These are phyloP conservation scores for Cromileptes altivelis DNA, from an alignment of 2,113 vertebrate species.

Conservation along the genomic window DNA sequence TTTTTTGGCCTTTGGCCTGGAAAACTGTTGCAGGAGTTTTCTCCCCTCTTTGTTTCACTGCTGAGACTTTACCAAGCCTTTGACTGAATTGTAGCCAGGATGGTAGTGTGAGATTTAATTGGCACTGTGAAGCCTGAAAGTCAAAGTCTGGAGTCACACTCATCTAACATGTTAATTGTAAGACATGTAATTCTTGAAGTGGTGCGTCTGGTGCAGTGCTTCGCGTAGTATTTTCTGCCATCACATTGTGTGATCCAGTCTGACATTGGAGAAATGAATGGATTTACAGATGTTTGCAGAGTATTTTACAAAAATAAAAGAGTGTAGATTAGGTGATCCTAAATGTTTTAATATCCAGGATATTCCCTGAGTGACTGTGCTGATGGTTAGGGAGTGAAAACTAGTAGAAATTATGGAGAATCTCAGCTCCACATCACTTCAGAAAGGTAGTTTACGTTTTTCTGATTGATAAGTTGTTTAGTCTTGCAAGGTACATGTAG, in stretches of 20 bases:
- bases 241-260: neutral
- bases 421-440: neutral
- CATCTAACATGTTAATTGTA: neutral
- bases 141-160: neutral
- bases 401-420: neutral
- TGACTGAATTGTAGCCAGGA: conserved; percentile 6
- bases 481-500: neutral
- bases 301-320: neutral
- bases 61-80: neutral
- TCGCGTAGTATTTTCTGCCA: neutral
- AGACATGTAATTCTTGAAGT: neutral
- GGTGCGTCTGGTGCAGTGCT: neutral
- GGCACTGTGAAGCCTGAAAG: neutral
- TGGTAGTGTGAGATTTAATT: neutral
- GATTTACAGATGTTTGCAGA: neutral
- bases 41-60: conserved; percentile 24
- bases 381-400: neutral
- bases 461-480: neutral
- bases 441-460: neutral
- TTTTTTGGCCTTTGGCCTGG: conserved; percentile 35
- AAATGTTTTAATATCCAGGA: neutral
- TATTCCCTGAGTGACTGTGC: neutral
- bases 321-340: neutral
- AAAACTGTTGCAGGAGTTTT: conserved; percentile 29
- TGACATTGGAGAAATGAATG: neutral